Evolutionary conservation across 2,797 vertebrate species (phyloP).

Genomic region (Myripristis jacobus): DNA sequence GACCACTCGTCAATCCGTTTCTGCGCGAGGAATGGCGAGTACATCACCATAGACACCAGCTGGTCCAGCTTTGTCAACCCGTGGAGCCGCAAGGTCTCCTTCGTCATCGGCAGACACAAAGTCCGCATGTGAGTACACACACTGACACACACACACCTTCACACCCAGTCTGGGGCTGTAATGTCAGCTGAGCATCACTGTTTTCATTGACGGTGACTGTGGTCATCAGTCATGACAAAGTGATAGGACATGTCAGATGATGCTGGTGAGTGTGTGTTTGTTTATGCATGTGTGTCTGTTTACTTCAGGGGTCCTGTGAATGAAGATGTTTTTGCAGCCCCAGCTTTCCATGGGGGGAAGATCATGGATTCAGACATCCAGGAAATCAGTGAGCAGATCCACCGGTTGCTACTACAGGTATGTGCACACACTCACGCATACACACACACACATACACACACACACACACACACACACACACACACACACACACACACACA

Average conservation of each 20-base stretch:
- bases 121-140: conserved; percentile 91
- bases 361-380: conserved; percentile 88
- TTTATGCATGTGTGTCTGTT: conserved; percentile 9
- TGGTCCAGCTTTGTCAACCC: conserved; percentile 99
- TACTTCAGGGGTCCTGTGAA: conserved; percentile 93
- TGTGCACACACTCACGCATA: background rate
- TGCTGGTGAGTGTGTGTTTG: background rate
- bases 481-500: no score
- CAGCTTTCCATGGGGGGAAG: conserved; percentile 85
- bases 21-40: conserved; percentile 93
- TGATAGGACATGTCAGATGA: conserved; percentile 23
- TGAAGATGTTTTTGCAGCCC: conserved; percentile 93
- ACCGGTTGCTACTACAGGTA: conserved; percentile 93
- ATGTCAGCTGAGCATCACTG: no score
- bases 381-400: conserved; percentile 95
- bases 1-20: conserved; percentile 95
- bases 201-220: no score
- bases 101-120: conserved; percentile 97
- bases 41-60: conserved; percentile 95
- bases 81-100: conserved; percentile 97
- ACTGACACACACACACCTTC: background rate
- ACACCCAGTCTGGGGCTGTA: background rate
- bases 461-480: background rate
- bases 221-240: no score
- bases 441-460: conserved; percentile 8